Conservation (phyloP, 2,113 vertebrate species). For the Stomatorhinus ivindoensis region DNA sequence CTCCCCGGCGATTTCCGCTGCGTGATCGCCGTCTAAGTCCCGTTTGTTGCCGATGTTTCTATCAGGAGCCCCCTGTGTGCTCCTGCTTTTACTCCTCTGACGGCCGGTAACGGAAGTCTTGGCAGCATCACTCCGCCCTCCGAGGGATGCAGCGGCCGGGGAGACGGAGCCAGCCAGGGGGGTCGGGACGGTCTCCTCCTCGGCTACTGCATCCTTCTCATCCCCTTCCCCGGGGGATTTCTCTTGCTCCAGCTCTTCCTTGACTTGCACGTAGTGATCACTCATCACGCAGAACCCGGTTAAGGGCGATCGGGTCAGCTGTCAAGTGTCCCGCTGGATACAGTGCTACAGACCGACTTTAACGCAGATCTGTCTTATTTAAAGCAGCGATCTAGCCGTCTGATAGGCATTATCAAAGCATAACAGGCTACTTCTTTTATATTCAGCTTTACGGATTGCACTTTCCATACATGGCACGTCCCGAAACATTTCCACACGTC, state of each 20-base stretch:
- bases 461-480: slow-evolving; percentile 32
- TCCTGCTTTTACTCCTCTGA: slow-evolving; percentile 43
- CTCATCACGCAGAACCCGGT: slow-evolving; percentile 43
- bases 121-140: slow-evolving; percentile 24
- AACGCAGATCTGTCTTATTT: background rate
- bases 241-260: slow-evolving; percentile 45
- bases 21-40: slow-evolving; percentile 21
- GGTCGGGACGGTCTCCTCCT: slow-evolving; percentile 27
- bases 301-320: background rate
- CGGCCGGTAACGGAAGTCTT: slow-evolving; percentile 24
- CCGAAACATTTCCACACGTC: background rate
- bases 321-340: background rate
- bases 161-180: slow-evolving; percentile 34
- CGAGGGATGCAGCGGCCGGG: slow-evolving; percentile 28
- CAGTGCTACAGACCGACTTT: background rate
- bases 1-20: slow-evolving; percentile 20
- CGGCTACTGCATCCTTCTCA: slow-evolving; percentile 28
- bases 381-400: background rate
- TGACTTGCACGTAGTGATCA: slow-evolving; percentile 48
- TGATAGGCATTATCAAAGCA: background rate
- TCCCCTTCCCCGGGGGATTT: slow-evolving; percentile 37
- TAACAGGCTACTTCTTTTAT: background rate
- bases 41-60: slow-evolving; percentile 26
- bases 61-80: slow-evolving; percentile 32
- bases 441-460: slow-evolving; percentile 1